Evolutionary conservation across 2,888 invertebrate species (phyloP).

Genomic region (Isoperla grammatica): DNA sequence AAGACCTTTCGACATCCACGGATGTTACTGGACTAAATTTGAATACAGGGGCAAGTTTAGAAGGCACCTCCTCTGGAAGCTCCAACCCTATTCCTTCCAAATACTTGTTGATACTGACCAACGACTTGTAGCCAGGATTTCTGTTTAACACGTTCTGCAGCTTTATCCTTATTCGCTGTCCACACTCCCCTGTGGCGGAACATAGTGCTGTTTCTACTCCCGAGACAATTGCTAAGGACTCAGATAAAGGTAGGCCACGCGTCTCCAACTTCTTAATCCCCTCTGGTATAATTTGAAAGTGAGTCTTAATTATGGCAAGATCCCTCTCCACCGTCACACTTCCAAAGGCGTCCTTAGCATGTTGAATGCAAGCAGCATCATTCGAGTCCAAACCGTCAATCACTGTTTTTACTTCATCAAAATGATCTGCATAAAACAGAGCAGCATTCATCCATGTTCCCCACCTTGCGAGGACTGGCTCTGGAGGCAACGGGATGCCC

Average conservation of each 20-base stretch:
- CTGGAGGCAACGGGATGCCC: slow-evolving; percentile 35
- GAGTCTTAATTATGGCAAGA: no score
- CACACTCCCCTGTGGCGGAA: no score
- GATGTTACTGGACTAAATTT: slow-evolving; percentile 11
- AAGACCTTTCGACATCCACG: slow-evolving; percentile 13
- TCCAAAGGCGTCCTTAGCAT: no score
- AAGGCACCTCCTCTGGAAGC: not conserved
- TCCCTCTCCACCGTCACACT: no score
- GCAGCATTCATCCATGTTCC: slow-evolving; percentile 37
- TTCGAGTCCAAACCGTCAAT: no score
- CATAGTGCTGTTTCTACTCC: no score
- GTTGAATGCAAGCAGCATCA: no score
- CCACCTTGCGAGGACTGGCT: slow-evolving; percentile 38
- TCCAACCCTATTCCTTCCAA: not conserved
- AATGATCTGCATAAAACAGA: slow-evolving; percentile 33
- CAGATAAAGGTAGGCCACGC: no score
- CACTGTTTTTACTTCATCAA: slow-evolving; percentile 27
- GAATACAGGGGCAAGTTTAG: not conserved
- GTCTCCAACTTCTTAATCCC: no score
- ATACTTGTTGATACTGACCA: not conserved
- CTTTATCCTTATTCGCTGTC: no score
- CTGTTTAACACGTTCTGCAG: not conserved
- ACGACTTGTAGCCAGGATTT: not conserved
- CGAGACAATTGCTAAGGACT: no score
- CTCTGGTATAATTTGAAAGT: no score